Conservation (phyloP, 2,797 vertebrate species). For the Brachymystax lenok region DNA sequence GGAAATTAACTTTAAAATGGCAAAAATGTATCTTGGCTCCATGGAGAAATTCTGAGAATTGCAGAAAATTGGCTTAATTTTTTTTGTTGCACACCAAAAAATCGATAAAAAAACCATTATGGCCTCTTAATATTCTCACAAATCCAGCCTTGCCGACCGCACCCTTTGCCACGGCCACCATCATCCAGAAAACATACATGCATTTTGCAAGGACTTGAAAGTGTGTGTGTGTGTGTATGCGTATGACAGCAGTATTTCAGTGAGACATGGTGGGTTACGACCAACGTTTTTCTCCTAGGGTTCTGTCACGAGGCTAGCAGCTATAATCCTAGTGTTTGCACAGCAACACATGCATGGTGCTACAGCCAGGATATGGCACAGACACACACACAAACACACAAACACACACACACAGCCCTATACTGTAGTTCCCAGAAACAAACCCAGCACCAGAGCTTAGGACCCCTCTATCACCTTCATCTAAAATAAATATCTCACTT, state of each 20-base stretch:
- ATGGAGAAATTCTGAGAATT: no score
- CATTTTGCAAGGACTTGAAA: no score
- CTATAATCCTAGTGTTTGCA: conserved; percentile 75
- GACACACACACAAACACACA: conserved; percentile 61
- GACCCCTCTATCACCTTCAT: not conserved
- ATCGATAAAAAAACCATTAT: no score
- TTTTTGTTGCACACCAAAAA: no score
- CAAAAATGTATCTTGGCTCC: no score
- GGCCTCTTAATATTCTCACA: no score
- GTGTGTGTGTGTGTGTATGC: conserved; percentile 14
- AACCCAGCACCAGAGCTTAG: conserved; percentile 2
- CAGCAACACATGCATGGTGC: conserved; percentile 70
- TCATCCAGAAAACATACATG: no score
- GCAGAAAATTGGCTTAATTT: no score
- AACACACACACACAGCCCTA: conserved; percentile 62
- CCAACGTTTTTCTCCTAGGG: conserved; percentile 61
- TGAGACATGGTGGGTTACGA: conserved; percentile 54
- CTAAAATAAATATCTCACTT: conserved; percentile 51
- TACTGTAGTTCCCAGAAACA: conserved; percentile 29
- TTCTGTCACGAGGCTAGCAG: conserved; percentile 61
- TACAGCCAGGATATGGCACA: conserved; percentile 56
- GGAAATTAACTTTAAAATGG: no score
- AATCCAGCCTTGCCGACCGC: no score
- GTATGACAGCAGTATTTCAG: conserved; percentile 51
- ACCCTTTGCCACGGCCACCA: no score